Conservation (phyloP, 2,113 vertebrate genomes). For the Rostratula benghalensis region DNA sequence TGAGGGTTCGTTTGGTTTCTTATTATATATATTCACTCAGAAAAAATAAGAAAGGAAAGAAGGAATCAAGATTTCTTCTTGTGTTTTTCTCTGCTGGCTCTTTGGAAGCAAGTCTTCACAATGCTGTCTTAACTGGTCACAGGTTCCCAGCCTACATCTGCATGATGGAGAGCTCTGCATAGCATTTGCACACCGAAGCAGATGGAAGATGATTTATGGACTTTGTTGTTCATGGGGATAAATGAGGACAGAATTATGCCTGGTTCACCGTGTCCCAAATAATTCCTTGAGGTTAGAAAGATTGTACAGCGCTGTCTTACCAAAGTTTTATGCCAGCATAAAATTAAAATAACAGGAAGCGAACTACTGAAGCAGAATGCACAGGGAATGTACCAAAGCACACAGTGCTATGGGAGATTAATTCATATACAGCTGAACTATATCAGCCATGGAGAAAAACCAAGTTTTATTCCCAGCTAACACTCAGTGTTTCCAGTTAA, state of each 20-base stretch:
- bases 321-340: background rate
- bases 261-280: background rate
- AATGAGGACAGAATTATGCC: conserved; percentile 4
- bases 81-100: background rate
- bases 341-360: background rate
- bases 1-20: background rate
- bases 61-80: background rate
- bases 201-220: conserved; percentile 40
- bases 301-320: background rate
- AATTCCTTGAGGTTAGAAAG: conserved; percentile 42
- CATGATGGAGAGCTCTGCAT: background rate
- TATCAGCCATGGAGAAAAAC: background rate
- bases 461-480: background rate
- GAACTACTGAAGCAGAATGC: background rate
- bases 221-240: background rate
- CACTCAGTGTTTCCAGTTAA: background rate
- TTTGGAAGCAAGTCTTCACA: background rate
- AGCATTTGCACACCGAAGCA: background rate
- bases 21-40: too few species aligned
- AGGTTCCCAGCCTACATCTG: background rate
- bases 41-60: background rate
- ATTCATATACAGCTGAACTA: background rate
- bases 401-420: background rate
- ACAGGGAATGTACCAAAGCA: background rate
- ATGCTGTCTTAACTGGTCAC: background rate